Conservation (phyloP, 2,888 invertebrate genomes). For the Diarsia brunnea region DNA sequence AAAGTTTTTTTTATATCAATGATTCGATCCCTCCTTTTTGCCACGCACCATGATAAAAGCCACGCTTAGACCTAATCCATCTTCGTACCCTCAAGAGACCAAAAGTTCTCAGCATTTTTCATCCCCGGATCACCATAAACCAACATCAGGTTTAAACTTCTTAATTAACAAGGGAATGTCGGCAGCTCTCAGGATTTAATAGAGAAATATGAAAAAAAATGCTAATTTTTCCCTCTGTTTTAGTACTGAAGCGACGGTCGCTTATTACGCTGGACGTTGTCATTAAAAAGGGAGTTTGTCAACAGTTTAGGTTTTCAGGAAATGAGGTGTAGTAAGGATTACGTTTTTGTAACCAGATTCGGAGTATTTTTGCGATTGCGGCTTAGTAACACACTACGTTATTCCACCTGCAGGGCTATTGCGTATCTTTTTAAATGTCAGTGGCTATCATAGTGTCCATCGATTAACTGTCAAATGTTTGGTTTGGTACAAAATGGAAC, state of each 20-base stretch:
- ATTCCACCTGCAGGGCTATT: no score
- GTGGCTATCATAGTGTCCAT: no score
- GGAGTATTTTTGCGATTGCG: no score
- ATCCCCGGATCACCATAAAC: slow-evolving; percentile 47
- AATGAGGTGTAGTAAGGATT: neutral
- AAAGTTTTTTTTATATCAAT: no score
- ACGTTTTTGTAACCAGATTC: no score
- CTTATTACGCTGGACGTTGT: slow-evolving; percentile 5
- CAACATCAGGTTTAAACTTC: slow-evolving; percentile 48
- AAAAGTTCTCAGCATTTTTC: slow-evolving; percentile 40
- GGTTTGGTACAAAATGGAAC: no score
- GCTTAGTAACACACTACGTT: no score
- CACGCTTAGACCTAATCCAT: slow-evolving; percentile 34
- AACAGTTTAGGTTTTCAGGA: slow-evolving; percentile 15
- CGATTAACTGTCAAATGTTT: no score
- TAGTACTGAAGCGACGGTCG: slow-evolving; percentile 5
- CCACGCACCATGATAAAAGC: slow-evolving; percentile 9
- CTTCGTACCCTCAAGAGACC: slow-evolving; percentile 39
- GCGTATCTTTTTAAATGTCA: no score
- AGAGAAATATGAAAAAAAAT: slow-evolving; percentile 52
- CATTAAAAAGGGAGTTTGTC: slow-evolving; percentile 28
- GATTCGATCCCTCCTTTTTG: neutral
- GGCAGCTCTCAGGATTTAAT: slow-evolving; percentile 46
- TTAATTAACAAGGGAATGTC: slow-evolving; percentile 41
- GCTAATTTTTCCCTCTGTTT: slow-evolving; percentile 22